Conservation (phyloP, 2,888 invertebrate genomes). For the Morpho helenor region DNA sequence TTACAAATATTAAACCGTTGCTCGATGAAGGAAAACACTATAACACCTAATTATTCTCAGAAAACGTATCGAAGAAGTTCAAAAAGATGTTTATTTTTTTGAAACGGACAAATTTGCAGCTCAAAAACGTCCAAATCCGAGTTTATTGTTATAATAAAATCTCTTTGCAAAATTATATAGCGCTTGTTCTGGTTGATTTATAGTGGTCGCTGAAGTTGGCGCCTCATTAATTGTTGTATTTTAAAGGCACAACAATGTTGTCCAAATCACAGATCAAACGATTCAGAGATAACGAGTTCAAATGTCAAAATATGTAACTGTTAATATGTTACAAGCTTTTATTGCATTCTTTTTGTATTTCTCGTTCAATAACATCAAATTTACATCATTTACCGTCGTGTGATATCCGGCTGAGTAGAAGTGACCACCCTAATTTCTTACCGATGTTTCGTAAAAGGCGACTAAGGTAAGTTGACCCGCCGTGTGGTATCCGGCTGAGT, state of each 20-base stretch:
- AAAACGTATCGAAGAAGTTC: conserved; percentile 40
- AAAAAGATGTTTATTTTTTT: conserved; percentile 53
- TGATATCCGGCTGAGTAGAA: no score
- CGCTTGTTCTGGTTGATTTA: conserved; percentile 53
- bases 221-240: conserved; percentile 41
- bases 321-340: no score
- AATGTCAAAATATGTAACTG: no score
- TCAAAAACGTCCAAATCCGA: conserved; percentile 46
- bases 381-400: no score
- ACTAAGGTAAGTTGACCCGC: no score
- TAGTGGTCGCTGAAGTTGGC: conserved; percentile 29
- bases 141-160: conserved; percentile 67
- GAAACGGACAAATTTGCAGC: conserved; percentile 45
- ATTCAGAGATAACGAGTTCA: no score
- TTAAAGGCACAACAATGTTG: conserved; percentile 33
- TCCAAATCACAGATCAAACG: not conserved
- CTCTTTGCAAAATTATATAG: conserved; percentile 49
- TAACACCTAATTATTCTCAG: conserved; percentile 7
- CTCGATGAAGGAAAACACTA: not conserved
- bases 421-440: no score
- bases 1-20: not conserved
- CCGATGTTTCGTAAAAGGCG: no score
- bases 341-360: no score
- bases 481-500: no score
- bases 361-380: no score